Conservation (phyloP, 2,797 vertebrate species). For the Parauchenoglanis ngamensis region DNA sequence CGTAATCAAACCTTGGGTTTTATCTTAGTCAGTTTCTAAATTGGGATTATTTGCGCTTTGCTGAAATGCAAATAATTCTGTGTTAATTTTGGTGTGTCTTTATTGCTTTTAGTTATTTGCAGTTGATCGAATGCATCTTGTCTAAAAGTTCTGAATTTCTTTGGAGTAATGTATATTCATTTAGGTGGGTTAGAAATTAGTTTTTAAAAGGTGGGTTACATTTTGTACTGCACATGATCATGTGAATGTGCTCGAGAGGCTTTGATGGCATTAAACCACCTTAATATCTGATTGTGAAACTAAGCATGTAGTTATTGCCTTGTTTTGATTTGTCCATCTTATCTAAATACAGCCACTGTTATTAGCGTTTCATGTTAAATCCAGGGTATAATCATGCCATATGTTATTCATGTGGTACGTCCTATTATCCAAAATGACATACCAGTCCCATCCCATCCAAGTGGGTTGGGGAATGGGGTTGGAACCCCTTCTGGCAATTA, state of each 20-base stretch:
- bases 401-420: background rate
- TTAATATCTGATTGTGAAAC: background rate
- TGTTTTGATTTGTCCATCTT: background rate
- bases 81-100: background rate
- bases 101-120: background rate
- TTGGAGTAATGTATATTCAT: background rate
- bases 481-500: background rate
- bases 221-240: background rate
- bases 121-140: background rate
- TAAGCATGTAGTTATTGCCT: background rate
- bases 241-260: background rate
- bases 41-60: background rate
- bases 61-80: background rate
- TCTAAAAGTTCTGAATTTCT: background rate
- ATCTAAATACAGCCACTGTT: background rate
- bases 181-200: too few species aligned
- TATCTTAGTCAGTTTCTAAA: background rate
- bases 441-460: too few species aligned
- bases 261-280: background rate
- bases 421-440: background rate
- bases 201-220: too few species aligned
- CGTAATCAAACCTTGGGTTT: too few species aligned
- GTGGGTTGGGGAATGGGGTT: background rate
- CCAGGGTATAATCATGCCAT: background rate
- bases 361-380: background rate